Conservation (phyloP, 2,797 vertebrate species). For the Muscicapa comitata region DNA sequence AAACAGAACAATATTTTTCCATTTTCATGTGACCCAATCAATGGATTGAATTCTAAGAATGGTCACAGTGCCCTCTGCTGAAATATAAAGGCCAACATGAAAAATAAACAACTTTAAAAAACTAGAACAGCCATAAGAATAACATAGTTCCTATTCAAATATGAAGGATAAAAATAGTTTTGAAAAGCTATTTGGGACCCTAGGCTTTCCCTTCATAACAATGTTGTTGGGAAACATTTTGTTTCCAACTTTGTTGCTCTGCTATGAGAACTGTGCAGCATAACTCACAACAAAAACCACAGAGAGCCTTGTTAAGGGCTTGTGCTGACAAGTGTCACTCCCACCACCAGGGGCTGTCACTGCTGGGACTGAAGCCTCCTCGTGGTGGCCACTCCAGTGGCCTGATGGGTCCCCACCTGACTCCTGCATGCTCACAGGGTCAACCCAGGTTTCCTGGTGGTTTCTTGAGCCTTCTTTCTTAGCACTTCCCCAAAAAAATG, state of each 20-base stretch:
- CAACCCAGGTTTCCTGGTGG: background rate
- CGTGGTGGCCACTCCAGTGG: rapidly evolving
- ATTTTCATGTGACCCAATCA: background rate
- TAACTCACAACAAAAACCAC: background rate
- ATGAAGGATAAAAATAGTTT: background rate
- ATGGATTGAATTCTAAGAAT: constrained; percentile 38
- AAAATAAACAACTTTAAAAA: rapidly evolving
- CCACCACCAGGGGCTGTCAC: background rate
- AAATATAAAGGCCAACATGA: constrained; percentile 22
- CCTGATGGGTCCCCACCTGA: rapidly evolving
- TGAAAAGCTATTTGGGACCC: background rate
- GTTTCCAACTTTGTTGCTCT: background rate
- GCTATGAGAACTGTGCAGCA: background rate
- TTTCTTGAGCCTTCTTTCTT: background rate
- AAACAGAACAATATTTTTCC: background rate
- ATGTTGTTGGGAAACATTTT: background rate
- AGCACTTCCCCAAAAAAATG: background rate
- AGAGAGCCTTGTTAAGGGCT: background rate
- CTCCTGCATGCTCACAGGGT: rapidly evolving
- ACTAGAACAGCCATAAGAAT: background rate
- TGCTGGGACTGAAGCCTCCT: rapidly evolving
- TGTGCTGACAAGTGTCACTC: background rate
- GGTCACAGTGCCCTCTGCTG: constrained; percentile 76
- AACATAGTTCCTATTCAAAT: background rate
- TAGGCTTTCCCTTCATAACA: background rate